Percentiles rank a stretch among this genome's conserved stretches.
phyloP scores from a whole-genome alignment of 2,888 invertebrate species.

The Caenorhabditis sulstoni region DNA sequence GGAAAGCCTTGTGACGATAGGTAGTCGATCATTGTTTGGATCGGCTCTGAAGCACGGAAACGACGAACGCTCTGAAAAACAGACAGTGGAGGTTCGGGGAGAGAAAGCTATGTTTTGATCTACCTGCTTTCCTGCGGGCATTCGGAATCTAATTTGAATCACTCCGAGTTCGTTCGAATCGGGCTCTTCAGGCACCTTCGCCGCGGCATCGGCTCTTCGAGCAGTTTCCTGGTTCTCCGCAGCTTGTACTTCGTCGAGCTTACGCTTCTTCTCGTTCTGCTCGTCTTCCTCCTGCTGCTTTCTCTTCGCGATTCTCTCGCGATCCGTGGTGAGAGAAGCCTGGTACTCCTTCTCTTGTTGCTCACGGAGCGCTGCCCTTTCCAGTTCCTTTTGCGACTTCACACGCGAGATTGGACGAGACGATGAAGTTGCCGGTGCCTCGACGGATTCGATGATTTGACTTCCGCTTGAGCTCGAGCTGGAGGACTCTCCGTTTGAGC shows the following conservation, averaged over 20 bases:
- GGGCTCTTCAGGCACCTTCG: conserved; percentile 69
- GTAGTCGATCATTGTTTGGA: conserved; percentile 64
- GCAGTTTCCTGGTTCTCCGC: conserved; percentile 42
- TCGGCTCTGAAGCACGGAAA: conserved; percentile 68
- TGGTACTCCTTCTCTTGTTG: too few species aligned
- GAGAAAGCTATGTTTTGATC: too few species aligned
- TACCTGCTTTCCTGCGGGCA: conserved; percentile 70
- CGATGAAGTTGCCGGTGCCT: too few species aligned
- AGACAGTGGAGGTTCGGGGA: too few species aligned
- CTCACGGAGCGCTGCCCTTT: too few species aligned
- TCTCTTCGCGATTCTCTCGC: too few species aligned
- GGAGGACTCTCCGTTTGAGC: too few species aligned
- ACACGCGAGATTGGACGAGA: too few species aligned
- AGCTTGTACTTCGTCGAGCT: conserved; percentile 14
- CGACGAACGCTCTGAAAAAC: conserved; percentile 59
- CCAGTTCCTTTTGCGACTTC: too few species aligned
- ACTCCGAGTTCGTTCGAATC: conserved; percentile 58
- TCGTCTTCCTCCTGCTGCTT: conserved; percentile 26
- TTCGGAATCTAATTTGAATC: conserved; percentile 70
- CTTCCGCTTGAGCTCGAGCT: too few species aligned
- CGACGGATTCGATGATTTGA: too few species aligned
- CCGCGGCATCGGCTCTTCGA: conserved; percentile 27
- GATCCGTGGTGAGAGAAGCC: too few species aligned
- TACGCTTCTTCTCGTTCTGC: conserved; percentile 29
- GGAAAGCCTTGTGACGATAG: conserved; percentile 72